Percentiles rank a stretch among this genome's conserved stretches.
Conservation (phyloP, 1,140 invertebrate genomes). For the Zaprionus lachaisei region DNA sequence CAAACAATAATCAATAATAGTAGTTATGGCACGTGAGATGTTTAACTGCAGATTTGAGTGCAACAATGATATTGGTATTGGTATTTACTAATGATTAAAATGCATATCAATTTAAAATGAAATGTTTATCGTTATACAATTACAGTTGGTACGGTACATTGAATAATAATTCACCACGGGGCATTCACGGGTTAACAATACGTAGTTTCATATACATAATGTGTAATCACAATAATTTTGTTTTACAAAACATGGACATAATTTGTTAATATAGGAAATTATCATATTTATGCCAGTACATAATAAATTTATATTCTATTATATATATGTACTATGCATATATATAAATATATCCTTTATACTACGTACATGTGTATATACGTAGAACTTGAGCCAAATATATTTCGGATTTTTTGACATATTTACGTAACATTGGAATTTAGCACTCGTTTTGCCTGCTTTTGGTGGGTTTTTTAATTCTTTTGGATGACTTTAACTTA, state of each 20-base stretch:
- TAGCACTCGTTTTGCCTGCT: slow-evolving; percentile 28
- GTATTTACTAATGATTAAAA: slow-evolving; percentile 11
- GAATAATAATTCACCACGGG: slow-evolving; percentile 32
- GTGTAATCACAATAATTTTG: slow-evolving; percentile 76
- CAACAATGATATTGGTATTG: slow-evolving; percentile 26
- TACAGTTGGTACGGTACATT: slow-evolving; percentile 34
- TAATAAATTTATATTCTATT: slow-evolving; percentile 37
- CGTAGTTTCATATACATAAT: slow-evolving; percentile 45
- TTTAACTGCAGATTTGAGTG: slow-evolving; percentile 22
- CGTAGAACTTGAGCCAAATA: slow-evolving; percentile 52
- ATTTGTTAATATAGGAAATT: slow-evolving; percentile 65
- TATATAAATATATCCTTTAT: not conserved
- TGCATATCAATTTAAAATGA: slow-evolving; percentile 40
- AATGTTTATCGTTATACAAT: slow-evolving; percentile 45
- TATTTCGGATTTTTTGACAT: slow-evolving; percentile 20
- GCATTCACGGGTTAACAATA: slow-evolving; percentile 65
- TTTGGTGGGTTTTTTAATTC: slow-evolving; percentile 47
- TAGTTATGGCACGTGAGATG: slow-evolving; percentile 44
- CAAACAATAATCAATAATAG: slow-evolving; percentile 26
- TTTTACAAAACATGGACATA: slow-evolving; percentile 70
- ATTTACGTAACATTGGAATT: slow-evolving; percentile 40
- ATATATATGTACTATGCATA: slow-evolving; percentile 8
- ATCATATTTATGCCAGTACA: slow-evolving; percentile 56
- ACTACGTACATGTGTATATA: slow-evolving; percentile 10
- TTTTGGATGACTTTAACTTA: slow-evolving; percentile 25